Conservation (phyloP, 92 coral and sea anemone species). For the Metridium senile region DNA sequence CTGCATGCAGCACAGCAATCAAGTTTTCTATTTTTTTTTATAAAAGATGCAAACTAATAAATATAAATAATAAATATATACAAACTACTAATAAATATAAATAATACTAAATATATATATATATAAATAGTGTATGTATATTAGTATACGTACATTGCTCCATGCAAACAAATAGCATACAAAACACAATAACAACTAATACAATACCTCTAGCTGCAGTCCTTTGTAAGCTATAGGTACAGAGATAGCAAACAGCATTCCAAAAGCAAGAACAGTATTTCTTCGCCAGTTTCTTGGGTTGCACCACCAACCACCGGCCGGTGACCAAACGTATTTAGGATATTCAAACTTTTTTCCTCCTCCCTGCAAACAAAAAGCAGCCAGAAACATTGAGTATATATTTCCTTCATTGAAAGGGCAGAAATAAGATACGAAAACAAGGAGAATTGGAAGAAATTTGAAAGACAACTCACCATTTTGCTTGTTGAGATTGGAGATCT, state of each 20-base stretch:
- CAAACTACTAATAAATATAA: too few relatives aligned
- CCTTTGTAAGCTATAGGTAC: slow-evolving; percentile 76
- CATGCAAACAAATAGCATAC: too few relatives aligned
- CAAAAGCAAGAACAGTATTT: slow-evolving; percentile 89
- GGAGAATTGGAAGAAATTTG: neutral
- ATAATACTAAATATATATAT: too few relatives aligned
- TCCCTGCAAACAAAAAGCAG: slow-evolving; percentile 55
- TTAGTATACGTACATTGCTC: too few relatives aligned
- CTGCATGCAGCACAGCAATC: too few relatives aligned
- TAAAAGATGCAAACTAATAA: too few relatives aligned
- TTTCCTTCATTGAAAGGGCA: too few relatives aligned
- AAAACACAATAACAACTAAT: too few relatives aligned
- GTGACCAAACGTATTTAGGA: slow-evolving; percentile 99
- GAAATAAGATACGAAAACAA: neutral
- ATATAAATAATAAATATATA: too few relatives aligned
- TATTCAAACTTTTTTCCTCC: slow-evolving; percentile 94
- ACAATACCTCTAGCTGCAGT: slow-evolving; percentile 96
- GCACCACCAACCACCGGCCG: slow-evolving; percentile 99
- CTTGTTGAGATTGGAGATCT: slow-evolving; percentile 1
- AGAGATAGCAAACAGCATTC: slow-evolving; percentile 66
- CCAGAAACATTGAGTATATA: neutral
- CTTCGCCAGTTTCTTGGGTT: slow-evolving; percentile 98
- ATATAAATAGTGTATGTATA: too few relatives aligned
- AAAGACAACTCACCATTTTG: slow-evolving; percentile 38
- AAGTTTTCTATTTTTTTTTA: too few relatives aligned